Percentiles rank a stretch among this genome's conserved stretches.
phyloP scores from a whole-genome alignment of 2,113 vertebrate genomes.

The Murina feae region DNA sequence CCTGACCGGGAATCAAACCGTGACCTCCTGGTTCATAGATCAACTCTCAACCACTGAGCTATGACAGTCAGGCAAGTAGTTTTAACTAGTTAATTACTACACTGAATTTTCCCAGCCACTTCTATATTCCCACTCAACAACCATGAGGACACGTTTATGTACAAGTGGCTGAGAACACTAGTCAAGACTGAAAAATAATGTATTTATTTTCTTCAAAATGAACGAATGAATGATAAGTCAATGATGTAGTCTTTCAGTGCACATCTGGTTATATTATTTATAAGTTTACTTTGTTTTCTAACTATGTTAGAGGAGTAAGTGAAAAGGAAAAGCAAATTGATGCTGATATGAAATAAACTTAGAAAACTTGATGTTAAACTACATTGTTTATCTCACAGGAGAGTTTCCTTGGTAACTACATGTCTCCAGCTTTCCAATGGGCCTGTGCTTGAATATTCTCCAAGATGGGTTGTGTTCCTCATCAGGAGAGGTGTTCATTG shows the following conservation, averaged over 20 bases:
- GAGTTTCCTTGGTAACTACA: background rate
- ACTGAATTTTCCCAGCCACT: background rate
- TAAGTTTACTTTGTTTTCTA: background rate
- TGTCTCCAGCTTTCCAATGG: background rate
- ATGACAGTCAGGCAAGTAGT: too few species aligned
- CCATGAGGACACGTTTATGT: fast-evolving
- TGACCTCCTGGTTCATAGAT: too few species aligned
- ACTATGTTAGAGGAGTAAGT: background rate
- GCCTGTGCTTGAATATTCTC: background rate
- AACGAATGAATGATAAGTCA: background rate
- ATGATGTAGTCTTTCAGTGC: background rate
- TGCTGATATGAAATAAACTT: background rate
- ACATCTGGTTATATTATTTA: background rate
- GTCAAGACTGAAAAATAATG: background rate
- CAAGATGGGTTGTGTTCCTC: background rate
- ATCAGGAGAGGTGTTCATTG: constrained; percentile 57
- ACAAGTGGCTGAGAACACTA: background rate
- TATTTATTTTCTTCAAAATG: background rate
- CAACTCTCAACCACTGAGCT: too few species aligned
- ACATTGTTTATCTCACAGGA: fast-evolving
- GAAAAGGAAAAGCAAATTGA: background rate
- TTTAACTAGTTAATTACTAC: background rate
- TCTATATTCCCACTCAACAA: background rate
- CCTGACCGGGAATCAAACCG: too few species aligned
- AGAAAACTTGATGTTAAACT: background rate